These are phyloP conservation scores for Gymnocheta viridis DNA, from an alignment of 2,888 invertebrate genomes.

Conservation along the genomic window DNA sequence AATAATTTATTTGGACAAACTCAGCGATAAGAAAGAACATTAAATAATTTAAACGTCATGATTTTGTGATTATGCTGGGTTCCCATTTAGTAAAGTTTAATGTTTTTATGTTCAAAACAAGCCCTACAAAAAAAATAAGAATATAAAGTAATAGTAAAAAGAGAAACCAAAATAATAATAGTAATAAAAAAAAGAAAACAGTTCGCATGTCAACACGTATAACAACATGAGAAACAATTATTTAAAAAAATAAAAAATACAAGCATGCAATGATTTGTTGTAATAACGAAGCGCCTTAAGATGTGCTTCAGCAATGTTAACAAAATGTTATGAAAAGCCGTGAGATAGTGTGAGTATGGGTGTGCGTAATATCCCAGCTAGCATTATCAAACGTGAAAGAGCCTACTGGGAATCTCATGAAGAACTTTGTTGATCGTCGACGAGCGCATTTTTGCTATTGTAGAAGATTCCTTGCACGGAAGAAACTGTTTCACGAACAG, in stretches of 20 bases:
- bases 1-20: slow-evolving; percentile 29
- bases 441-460: too few species aligned
- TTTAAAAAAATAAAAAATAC: background rate
- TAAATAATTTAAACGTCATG: slow-evolving; percentile 45
- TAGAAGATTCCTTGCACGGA: too few species aligned
- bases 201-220: slow-evolving; percentile 54
- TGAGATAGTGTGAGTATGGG: too few species aligned
- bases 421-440: too few species aligned
- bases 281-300: slow-evolving; percentile 25
- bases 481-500: too few species aligned
- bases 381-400: too few species aligned
- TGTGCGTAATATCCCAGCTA: too few species aligned
- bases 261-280: background rate
- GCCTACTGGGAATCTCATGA: too few species aligned
- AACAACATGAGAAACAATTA: background rate
- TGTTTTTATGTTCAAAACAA: slow-evolving; percentile 10
- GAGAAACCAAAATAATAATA: background rate
- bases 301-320: slow-evolving; percentile 28
- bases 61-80: slow-evolving; percentile 7
- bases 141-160: background rate
- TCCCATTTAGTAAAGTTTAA: slow-evolving; percentile 9
- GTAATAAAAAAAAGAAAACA: background rate
- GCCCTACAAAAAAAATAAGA: slow-evolving; percentile 23
- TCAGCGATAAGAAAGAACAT: slow-evolving; percentile 27
- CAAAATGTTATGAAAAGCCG: too few species aligned